Base-by-base conservation (phyloP, 2,888 invertebrate species). In the Drosophila quinaria region DNA sequence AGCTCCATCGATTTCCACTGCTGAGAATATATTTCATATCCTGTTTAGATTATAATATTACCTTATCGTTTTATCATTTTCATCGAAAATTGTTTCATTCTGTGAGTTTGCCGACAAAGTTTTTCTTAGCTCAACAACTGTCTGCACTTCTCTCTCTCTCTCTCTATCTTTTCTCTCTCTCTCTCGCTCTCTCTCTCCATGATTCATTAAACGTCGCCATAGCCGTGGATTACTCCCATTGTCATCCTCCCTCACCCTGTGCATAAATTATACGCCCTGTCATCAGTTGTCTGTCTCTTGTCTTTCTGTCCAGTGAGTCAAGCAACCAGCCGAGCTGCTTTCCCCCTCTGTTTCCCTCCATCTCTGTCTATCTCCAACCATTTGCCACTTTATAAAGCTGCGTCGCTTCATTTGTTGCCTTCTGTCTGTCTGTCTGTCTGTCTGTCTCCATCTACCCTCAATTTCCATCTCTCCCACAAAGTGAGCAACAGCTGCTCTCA, bases 241-340 rank as follows among this genome's bases (percentile, higher is more conserved):
- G 25, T 25, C 22, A 9, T 15, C 52, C 17, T 62, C 13, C 37
- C 50, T 17, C 51, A 15, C 65, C 10, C 47, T 56, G 42, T 51
- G 79, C 72, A 80, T 81, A 84, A 84, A 81, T 81, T 81, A 84
- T 84, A 55, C 70, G 65, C 70, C 64, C 76, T 80, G 82, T 82
- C 86, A 82, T 70, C 85, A 63, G 54, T 51, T 85, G 77, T 73
- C 73, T 72, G 29, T 29, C 65, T 49, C 68, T 50, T 72, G 29
- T 29, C 65, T 49, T 62, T 50, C 69, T 58, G 35, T 50, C 44
- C 55, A 54, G 72, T 50, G n/a, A 54, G 47, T 46, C 49, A 37
- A 44, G 33, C 31, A 44, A 44, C 22, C 44, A 44, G 22, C 44
- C 42, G 25, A 73, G 50, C 31, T 15, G 52, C 46, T 51, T 15